phyloP scores from a whole-genome alignment of 2,888 invertebrate species.

The Dicyrtoma fusca region DNA sequence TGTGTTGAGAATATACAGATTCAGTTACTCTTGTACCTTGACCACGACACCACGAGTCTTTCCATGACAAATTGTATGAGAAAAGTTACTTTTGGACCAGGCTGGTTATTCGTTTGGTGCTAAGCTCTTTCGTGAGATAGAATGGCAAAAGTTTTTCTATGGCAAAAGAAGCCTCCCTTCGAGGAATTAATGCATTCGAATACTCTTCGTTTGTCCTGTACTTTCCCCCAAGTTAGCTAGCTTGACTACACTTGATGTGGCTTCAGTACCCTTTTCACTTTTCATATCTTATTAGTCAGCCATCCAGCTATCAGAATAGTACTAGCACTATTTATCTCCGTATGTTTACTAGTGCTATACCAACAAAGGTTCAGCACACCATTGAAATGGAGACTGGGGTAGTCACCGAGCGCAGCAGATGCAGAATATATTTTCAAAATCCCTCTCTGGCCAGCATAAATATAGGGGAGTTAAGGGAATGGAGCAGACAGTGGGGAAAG shows the following conservation, averaged over 20 bases:
- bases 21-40: slow-evolving; percentile 25
- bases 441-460: not conserved
- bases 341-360: not conserved
- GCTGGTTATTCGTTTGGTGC: slow-evolving; percentile 8
- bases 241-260: not conserved
- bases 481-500: not conserved
- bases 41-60: slow-evolving; percentile 5
- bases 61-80: slow-evolving; percentile 29
- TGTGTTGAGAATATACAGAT: slow-evolving; percentile 1
- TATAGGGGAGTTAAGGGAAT: not conserved
- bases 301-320: not conserved
- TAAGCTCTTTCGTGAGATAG: slow-evolving; percentile 20
- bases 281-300: not conserved
- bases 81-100: slow-evolving; percentile 4
- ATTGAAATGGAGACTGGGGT: too few relatives aligned
- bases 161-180: not conserved
- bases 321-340: not conserved
- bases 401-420: not conserved
- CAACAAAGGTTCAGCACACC: not conserved
- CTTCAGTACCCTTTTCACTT: not conserved
- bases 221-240: not conserved
- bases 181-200: slow-evolving; percentile 26
- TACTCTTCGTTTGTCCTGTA: not conserved
- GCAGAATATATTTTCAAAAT: not conserved
- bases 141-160: slow-evolving; percentile 8